Evolutionary conservation across 1,140 invertebrate species (phyloP), one percentile per base, ranked within the genome.

Genomic region (Branchinecta lindahli): DNA sequence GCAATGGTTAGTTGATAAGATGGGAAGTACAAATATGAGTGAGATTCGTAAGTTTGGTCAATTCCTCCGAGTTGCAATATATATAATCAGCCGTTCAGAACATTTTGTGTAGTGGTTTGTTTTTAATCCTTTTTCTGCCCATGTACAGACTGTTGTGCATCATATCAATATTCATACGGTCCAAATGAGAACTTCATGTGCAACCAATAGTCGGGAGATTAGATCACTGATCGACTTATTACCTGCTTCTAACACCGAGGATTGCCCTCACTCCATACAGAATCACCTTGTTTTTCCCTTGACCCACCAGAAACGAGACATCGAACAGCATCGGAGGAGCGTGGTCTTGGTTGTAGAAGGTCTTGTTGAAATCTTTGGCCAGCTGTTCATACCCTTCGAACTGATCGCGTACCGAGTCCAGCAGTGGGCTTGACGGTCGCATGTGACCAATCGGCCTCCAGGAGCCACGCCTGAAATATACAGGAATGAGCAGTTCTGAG

Each of bases 321-420:
- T 96, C 92, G 78, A 94, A 96, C 3, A 94, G 82, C 77, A 87
- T 87, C 10, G 68, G 68, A 69, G 84, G 82, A 74, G 89, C 84
- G 73, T 82, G 85, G 45, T 52, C 66, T 3, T 33, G 9, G 77
- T 92, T 91, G n/a, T 92, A 82, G 80, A 94, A 94, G 72, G 89
- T 89, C 76, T 85, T 83, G 0, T 89, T 91, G 77, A 96, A 96
- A 79, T 96, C 92, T 80, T 92, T 94, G 0, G 92, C 91, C 67
- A 95, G 80, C 77, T 92, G 90, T 78, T 96, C 92, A 78, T 94
- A 93, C 77, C 94, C 91, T 81, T 95, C 92, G 77, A 94, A 94
- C 75, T 91, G 86, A 72, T 79, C 78, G 73, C 92, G 82, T 9
- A 96, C 92, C 3, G 91, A 93, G 77, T 96, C 93, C 72, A 95